phyloP scores from a whole-genome alignment of 2,797 vertebrate species.

The Phrynocephalus guinanensis region DNA sequence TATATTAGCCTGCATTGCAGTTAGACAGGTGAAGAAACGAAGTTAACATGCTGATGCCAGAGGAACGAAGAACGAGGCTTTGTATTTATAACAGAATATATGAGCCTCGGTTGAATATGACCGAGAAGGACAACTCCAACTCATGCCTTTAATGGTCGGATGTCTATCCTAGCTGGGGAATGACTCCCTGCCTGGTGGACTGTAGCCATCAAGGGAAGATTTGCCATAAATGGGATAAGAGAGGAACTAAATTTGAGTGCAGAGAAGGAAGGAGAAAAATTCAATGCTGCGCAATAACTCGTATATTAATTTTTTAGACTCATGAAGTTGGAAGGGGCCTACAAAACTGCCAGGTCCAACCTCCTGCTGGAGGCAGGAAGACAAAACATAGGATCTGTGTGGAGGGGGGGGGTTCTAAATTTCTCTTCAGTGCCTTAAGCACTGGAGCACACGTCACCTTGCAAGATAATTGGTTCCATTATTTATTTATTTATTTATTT shows the following conservation, averaged over 20 bases:
- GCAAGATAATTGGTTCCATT: no score
- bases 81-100: conserved; percentile 18
- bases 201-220: not conserved
- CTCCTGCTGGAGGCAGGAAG: no score
- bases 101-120: not conserved
- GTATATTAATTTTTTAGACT: not conserved
- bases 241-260: not conserved
- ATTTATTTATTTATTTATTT: no score
- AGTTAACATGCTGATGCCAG: conserved; percentile 54
- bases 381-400: no score
- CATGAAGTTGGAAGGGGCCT: no score
- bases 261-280: not conserved
- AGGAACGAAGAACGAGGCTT: conserved; percentile 1
- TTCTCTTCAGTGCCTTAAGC: no score
- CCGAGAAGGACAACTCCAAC: not conserved
- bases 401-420: no score
- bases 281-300: not conserved
- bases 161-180: not conserved
- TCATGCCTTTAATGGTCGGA: not conserved
- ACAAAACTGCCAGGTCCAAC: no score
- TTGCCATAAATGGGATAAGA: not conserved
- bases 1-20: conserved; percentile 50
- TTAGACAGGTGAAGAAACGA: conserved; percentile 59
- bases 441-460: no score
- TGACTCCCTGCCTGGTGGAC: not conserved